Evolutionary conservation across 2,888 invertebrate species (phyloP).

Genomic region (Rhopalosiphum nymphaeae): DNA sequence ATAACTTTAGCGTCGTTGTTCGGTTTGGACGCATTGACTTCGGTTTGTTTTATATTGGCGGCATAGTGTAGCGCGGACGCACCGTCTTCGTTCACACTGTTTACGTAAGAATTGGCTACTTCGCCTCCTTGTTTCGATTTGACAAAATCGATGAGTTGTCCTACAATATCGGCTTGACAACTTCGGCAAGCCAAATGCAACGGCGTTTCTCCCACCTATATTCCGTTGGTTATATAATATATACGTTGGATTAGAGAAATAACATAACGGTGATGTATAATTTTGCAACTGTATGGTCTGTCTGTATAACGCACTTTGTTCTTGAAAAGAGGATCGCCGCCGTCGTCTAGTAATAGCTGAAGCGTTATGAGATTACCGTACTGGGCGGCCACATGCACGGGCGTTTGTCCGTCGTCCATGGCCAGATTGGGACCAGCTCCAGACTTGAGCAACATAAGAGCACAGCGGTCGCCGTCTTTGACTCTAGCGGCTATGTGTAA

Average conservation of each 20-base stretch:
- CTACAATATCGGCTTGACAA: slow-evolving; percentile 87
- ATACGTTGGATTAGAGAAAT: neutral
- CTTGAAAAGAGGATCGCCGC: slow-evolving; percentile 91
- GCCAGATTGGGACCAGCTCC: slow-evolving; percentile 96
- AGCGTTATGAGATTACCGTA: slow-evolving; percentile 91
- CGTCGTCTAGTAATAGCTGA: slow-evolving; percentile 89
- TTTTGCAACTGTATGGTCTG: neutral
- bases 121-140: slow-evolving; percentile 82
- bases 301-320: slow-evolving; percentile 80
- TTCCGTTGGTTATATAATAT: slow-evolving; percentile 66
- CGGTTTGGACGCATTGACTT: slow-evolving; percentile 74
- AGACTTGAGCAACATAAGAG: slow-evolving; percentile 96
- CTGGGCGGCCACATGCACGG: slow-evolving; percentile 95
- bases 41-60: slow-evolving; percentile 87
- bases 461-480: slow-evolving; percentile 91
- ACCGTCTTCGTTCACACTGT: slow-evolving; percentile 90
- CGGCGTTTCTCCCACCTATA: slow-evolving; percentile 92
- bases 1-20: slow-evolving; percentile 86
- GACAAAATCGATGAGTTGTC: slow-evolving; percentile 86
- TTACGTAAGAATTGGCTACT: slow-evolving; percentile 86
- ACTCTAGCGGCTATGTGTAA: slow-evolving; percentile 97
- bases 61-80: slow-evolving; percentile 96
- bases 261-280: neutral
- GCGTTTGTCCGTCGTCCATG: slow-evolving; percentile 96
- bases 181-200: slow-evolving; percentile 93